Evolutionary conservation across 1,140 invertebrate genomes (phyloP).

Genomic region (Rhynchophorus ferrugineus): DNA sequence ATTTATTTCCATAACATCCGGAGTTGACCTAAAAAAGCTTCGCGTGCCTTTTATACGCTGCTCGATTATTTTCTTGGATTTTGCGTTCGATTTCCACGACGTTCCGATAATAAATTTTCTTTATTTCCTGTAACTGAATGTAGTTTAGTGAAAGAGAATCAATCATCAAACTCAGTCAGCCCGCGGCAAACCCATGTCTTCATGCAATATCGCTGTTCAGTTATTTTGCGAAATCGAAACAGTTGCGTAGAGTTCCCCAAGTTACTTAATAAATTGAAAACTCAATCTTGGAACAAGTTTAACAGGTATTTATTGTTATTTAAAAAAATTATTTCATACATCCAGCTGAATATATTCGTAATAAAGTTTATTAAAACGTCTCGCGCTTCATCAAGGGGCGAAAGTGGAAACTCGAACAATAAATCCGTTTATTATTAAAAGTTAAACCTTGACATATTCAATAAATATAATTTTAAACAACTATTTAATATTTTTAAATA

Average conservation of each 20-base stretch:
- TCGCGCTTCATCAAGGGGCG: no score
- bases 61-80: background rate
- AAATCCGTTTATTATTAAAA: no score
- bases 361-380: no score
- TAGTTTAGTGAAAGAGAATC: constrained; percentile 19
- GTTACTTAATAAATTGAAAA: no score
- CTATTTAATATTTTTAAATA: no score
- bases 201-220: constrained; percentile 17
- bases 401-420: no score
- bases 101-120: constrained; percentile 18
- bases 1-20: no score
- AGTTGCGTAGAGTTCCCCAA: background rate
- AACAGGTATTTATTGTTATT: background rate
- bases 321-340: no score
- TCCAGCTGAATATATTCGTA: no score
- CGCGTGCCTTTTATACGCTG: background rate
- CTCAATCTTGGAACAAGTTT: background rate
- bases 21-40: background rate
- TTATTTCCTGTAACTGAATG: constrained; percentile 10
- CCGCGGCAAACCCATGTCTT: constrained; percentile 7
- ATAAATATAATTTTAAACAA: no score
- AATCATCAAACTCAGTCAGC: constrained; percentile 7
- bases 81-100: constrained; percentile 2
- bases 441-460: no score
- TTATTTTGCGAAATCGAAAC: background rate